Evolutionary conservation across 2,888 invertebrate species (phyloP).

Genomic region (Fragum sueziense): DNA sequence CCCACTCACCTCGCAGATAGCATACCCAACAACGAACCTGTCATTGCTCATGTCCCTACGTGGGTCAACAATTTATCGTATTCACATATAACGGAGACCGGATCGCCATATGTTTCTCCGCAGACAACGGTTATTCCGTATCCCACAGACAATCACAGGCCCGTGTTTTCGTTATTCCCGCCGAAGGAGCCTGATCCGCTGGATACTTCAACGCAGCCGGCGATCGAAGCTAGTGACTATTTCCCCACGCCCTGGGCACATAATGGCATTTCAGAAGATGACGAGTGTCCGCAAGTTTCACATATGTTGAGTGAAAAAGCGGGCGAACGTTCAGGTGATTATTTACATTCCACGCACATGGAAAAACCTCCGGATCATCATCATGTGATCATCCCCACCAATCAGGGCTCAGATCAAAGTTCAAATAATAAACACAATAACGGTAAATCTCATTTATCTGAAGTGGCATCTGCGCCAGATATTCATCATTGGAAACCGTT

Average conservation of each 20-base stretch:
- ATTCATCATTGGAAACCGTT: slow-evolving; percentile 73
- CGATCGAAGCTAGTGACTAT: slow-evolving; percentile 40
- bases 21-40: slow-evolving; percentile 72
- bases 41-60: slow-evolving; percentile 92
- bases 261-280: slow-evolving; percentile 33
- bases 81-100: slow-evolving; percentile 83
- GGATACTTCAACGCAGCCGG: slow-evolving; percentile 27
- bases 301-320: slow-evolving; percentile 52
- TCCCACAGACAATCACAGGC: slow-evolving; percentile 54
- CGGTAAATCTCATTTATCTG: slow-evolving; percentile 60
- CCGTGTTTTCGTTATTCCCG: slow-evolving; percentile 72
- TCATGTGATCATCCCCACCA: slow-evolving; percentile 72
- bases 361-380: slow-evolving; percentile 70
- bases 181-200: slow-evolving; percentile 39
- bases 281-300: slow-evolving; percentile 65
- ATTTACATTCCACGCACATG: slow-evolving; percentile 68
- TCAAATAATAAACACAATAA: slow-evolving; percentile 43
- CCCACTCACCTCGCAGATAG: slow-evolving; percentile 86
- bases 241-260: slow-evolving; percentile 66
- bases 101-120: slow-evolving; percentile 75
- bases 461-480: slow-evolving; percentile 67
- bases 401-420: slow-evolving; percentile 55
- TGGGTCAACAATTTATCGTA: slow-evolving; percentile 98
- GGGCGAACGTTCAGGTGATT: slow-evolving; percentile 66
- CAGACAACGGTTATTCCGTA: slow-evolving; percentile 69